phyloP scores from a whole-genome alignment of 1,140 invertebrate species.

The Musca domestica region DNA sequence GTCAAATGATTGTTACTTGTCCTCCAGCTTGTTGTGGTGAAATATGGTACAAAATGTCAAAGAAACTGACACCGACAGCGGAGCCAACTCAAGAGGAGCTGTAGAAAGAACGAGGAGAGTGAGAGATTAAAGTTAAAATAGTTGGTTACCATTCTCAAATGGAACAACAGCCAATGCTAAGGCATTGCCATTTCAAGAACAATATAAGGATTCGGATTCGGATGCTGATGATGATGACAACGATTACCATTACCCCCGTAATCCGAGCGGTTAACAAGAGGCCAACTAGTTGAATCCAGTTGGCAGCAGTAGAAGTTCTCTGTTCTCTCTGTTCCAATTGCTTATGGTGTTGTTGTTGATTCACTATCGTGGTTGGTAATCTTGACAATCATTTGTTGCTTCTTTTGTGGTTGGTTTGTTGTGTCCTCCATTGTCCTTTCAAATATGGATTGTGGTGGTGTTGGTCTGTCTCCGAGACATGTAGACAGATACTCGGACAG shows the following conservation, averaged over 20 bases:
- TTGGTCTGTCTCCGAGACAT: no score
- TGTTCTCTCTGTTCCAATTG: neutral
- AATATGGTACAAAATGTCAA: neutral
- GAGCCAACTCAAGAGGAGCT: neutral
- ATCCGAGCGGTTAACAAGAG: no score
- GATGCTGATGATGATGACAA: no score
- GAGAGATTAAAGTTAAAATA: neutral
- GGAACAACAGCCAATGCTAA: neutral
- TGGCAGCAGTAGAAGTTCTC: no score
- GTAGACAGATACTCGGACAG: no score
- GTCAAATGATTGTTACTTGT: no score
- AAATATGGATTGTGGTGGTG: no score
- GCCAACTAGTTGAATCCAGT: no score
- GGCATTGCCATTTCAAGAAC: no score
- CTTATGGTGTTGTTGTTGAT: neutral
- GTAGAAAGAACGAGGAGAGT: neutral
- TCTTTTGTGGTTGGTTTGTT: neutral
- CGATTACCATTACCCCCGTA: no score
- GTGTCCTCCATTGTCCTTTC: no score
- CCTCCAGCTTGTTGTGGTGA: constrained; percentile 2
- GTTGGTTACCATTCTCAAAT: neutral
- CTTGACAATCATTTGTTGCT: constrained; percentile 26
- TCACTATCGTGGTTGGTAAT: constrained; percentile 16
- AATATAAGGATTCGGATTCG: no score
- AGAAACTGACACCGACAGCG: constrained; percentile 2